phyloP scores from a whole-genome alignment of 1,140 invertebrate species.

The Cotesia glomerata region DNA sequence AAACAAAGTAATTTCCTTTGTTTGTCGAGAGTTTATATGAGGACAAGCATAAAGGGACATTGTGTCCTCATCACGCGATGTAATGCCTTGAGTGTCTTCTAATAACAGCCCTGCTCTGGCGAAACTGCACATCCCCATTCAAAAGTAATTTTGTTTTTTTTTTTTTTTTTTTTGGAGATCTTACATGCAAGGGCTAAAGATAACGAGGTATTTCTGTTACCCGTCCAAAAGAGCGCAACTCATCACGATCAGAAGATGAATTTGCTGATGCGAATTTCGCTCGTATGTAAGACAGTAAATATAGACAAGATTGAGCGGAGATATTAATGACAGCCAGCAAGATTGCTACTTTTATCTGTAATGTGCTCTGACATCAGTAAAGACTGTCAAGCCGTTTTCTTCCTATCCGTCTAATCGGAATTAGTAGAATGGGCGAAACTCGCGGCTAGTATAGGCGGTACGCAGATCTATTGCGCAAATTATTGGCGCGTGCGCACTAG shows the following conservation, averaged over 20 bases:
- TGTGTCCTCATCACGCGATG: constrained; percentile 46
- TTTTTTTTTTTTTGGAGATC: constrained; percentile 32
- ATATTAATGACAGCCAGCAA: neutral
- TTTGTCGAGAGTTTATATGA: constrained; percentile 12
- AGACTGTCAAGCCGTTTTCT: constrained; percentile 25
- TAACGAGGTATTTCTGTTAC: constrained; percentile 37
- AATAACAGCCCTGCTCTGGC: constrained; percentile 41
- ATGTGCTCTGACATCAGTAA: constrained; percentile 22
- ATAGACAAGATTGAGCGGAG: neutral
- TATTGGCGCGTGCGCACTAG: constrained; percentile 15
- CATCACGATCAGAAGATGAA: too few species aligned
- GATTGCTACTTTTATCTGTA: too few species aligned
- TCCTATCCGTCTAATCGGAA: too few species aligned
- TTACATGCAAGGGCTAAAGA: constrained; percentile 49
- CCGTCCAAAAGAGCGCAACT: neutral
- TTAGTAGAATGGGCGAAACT: neutral
- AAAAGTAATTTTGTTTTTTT: constrained; percentile 1
- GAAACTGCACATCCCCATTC: neutral
- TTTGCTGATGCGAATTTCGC: too few species aligned
- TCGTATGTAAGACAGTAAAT: too few species aligned
- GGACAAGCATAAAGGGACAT: constrained; percentile 15
- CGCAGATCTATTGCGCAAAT: neutral
- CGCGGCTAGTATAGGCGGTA: neutral
- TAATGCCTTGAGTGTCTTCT: constrained; percentile 20
- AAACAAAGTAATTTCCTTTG: constrained; percentile 31